These are phyloP conservation scores for Bradypodion pumilum DNA, from an alignment of 2,797 vertebrate species.

Conservation along the genomic window DNA sequence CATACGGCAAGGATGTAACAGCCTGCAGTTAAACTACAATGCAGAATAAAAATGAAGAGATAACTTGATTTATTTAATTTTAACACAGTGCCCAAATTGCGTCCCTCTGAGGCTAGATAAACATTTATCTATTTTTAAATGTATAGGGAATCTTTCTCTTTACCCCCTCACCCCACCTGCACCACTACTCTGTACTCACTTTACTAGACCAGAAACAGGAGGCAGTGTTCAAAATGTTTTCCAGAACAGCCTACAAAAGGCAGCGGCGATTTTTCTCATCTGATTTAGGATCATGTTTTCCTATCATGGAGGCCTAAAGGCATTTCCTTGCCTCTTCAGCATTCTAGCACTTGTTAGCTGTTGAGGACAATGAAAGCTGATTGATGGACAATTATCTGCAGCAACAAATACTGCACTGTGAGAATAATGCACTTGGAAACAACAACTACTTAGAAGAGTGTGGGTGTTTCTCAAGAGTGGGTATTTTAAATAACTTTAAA, in stretches of 20 bases:
- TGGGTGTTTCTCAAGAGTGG: not conserved
- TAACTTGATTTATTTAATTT: not conserved
- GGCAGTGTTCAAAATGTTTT: not conserved
- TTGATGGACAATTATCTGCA: not conserved
- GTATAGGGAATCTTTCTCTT: not conserved
- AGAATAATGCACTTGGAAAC: not conserved
- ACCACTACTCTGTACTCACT: too few relatives aligned
- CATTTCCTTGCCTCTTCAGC: not conserved
- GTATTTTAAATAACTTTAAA: not conserved
- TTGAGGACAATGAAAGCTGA: not conserved
- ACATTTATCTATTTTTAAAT: not conserved
- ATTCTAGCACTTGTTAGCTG: not conserved
- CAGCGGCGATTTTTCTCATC: not conserved
- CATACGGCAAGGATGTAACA: not conserved
- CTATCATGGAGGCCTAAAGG: not conserved
- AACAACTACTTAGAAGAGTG: not conserved
- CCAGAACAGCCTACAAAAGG: not conserved
- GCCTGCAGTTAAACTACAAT: slow-evolving; percentile 15
- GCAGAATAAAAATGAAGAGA: not conserved
- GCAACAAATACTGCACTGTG: not conserved
- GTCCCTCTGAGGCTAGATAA: not conserved
- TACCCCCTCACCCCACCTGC: not conserved
- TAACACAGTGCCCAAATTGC: not conserved
- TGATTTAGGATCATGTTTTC: not conserved
- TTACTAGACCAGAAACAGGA: not conserved